Percentiles rank a stretch among this genome's conserved stretches.
phyloP scores from a whole-genome alignment of 2,113 vertebrate species.

The Poecile atricapillus region DNA sequence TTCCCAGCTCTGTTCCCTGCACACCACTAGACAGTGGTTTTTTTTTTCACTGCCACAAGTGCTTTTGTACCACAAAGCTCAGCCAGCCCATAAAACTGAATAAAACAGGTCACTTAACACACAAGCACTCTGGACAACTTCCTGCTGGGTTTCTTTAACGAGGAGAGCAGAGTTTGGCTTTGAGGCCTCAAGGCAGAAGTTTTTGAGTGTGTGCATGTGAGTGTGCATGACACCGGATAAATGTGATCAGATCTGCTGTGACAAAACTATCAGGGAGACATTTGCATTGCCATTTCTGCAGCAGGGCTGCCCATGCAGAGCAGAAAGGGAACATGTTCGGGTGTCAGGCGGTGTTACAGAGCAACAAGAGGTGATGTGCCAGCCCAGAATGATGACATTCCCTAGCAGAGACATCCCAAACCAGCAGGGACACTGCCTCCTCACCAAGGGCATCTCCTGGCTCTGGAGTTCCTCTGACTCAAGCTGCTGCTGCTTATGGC shows the following conservation, averaged over 20 bases:
- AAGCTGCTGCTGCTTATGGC: not conserved
- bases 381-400: not conserved
- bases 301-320: not conserved
- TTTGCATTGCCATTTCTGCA: not conserved
- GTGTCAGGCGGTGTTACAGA: not conserved
- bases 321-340: slow-evolving; percentile 31
- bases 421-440: not conserved
- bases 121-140: not conserved
- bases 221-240: not conserved
- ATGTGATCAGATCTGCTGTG: slow-evolving; percentile 46
- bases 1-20: not conserved
- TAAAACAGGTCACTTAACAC: slow-evolving; percentile 15
- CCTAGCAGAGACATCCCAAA: not conserved
- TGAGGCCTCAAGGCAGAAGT: not conserved
- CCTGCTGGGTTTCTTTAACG: not conserved
- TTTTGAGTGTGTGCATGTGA: not conserved
- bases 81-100: not conserved
- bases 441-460: not conserved
- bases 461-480: not conserved
- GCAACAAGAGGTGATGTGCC: not conserved
- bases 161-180: not conserved
- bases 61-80: not conserved
- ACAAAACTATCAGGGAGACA: slow-evolving; percentile 40
- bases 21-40: not conserved
- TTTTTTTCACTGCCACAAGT: not conserved